Evolutionary conservation across 2,113 vertebrate species (phyloP).

Genomic region (Lasiurus borealis): DNA sequence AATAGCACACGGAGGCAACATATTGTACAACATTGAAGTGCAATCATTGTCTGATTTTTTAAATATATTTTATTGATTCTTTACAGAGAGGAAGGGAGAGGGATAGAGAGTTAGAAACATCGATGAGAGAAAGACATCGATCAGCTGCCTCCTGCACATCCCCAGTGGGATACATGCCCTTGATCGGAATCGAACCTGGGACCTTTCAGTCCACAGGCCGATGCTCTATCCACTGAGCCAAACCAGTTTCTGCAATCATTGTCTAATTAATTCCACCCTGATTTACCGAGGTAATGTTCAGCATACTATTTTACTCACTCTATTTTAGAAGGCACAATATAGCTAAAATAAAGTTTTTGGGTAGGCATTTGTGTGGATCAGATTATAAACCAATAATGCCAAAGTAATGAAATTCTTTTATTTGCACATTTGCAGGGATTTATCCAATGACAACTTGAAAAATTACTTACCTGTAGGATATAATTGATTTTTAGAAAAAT

Average conservation of each 20-base stretch:
- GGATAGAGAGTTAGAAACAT: no score
- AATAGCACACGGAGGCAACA: not conserved
- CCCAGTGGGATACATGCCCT: no score
- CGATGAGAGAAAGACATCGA: no score
- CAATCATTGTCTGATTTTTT: not conserved
- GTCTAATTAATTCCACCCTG: not conserved
- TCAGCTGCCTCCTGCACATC: no score
- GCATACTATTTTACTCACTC: not conserved
- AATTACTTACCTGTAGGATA: not conserved
- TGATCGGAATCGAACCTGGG: no score
- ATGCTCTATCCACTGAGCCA: no score
- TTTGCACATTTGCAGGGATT: slow-evolving; percentile 27
- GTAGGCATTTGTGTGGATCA: not conserved
- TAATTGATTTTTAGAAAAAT: not conserved
- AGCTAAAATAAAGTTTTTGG: not conserved
- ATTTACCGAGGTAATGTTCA: not conserved
- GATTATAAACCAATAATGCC: not conserved
- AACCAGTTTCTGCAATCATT: not conserved
- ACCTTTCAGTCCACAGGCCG: no score
- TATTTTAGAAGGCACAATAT: not conserved
- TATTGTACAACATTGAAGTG: not conserved
- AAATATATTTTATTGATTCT: no score
- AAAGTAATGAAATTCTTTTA: not conserved
- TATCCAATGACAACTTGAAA: not conserved
- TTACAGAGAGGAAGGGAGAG: no score